These are phyloP conservation scores for Poecilus cupreus DNA, from an alignment of 2,888 invertebrate species.

Conservation along the genomic window DNA sequence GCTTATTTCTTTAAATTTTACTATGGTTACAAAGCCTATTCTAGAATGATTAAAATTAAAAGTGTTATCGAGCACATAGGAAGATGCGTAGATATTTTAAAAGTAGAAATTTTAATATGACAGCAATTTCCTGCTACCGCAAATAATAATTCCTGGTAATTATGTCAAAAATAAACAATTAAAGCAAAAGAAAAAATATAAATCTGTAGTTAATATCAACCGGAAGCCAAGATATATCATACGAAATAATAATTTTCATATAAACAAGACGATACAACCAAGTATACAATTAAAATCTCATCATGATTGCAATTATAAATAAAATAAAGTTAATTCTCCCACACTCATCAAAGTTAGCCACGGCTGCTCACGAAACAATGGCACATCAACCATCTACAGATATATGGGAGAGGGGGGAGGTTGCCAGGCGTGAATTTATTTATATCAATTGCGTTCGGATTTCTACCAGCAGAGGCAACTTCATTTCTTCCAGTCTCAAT, in stretches of 20 bases:
- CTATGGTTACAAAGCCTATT: too few species aligned
- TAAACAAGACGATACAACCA: slow-evolving; percentile 37
- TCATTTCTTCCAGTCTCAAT: not conserved
- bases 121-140: slow-evolving; percentile 41
- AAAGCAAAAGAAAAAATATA: slow-evolving; percentile 18
- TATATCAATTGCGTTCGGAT: slow-evolving; percentile 47
- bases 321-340: slow-evolving; percentile 55
- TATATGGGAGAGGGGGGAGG: slow-evolving; percentile 11
- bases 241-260: slow-evolving; percentile 58
- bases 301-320: slow-evolving; percentile 57
- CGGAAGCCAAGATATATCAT: slow-evolving; percentile 52
- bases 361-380: slow-evolving; percentile 50
- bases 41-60: too few species aligned
- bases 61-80: not conserved
- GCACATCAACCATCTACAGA: slow-evolving; percentile 43
- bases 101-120: slow-evolving; percentile 34
- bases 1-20: too few species aligned
- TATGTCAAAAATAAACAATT: slow-evolving; percentile 36
- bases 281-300: slow-evolving; percentile 56
- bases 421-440: slow-evolving; percentile 45
- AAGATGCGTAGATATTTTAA: too few species aligned
- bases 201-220: slow-evolving; percentile 45
- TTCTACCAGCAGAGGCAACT: not conserved
- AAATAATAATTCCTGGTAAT: slow-evolving; percentile 39
- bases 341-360: slow-evolving; percentile 58